Percentiles rank a stretch among this genome's conserved stretches.
phyloP scores from a whole-genome alignment of 2,888 invertebrate species.

The Erebia aethiops region DNA sequence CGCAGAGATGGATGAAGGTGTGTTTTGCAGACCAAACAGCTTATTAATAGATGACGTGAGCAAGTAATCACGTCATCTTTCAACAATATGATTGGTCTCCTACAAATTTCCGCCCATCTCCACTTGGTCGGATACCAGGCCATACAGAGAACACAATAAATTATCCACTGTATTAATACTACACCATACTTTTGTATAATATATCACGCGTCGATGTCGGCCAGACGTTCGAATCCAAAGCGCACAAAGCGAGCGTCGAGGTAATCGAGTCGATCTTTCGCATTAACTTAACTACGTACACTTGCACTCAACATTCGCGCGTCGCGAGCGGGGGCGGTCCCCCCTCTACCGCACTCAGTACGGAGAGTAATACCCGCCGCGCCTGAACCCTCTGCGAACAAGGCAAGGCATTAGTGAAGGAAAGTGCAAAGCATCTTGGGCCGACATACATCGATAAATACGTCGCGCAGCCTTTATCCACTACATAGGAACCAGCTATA shows the following conservation, averaged over 20 bases:
- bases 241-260: conserved; percentile 27
- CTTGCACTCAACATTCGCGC: conserved; percentile 44
- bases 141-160: not conserved
- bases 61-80: too few species aligned
- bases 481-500: not conserved
- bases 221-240: conserved; percentile 1
- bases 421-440: conserved; percentile 24
- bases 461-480: not conserved
- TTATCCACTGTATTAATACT: not conserved
- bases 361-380: conserved; percentile 87
- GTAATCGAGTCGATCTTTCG: conserved; percentile 29
- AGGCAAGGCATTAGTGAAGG: conserved; percentile 60
- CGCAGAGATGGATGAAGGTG: too few species aligned
- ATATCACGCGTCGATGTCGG: not conserved
- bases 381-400: conserved; percentile 87
- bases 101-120: too few species aligned
- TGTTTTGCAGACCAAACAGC: too few species aligned
- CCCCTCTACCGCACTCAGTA: conserved; percentile 83
- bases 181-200: conserved; percentile 2
- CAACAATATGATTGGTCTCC: too few species aligned
- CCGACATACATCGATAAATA: conserved; percentile 11
- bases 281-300: conserved; percentile 45
- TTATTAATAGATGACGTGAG: too few species aligned
- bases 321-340: conserved; percentile 48
- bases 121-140: too few species aligned